Conservation (phyloP, 2,113 vertebrate species). For the Urocynchramus pylzowi region DNA sequence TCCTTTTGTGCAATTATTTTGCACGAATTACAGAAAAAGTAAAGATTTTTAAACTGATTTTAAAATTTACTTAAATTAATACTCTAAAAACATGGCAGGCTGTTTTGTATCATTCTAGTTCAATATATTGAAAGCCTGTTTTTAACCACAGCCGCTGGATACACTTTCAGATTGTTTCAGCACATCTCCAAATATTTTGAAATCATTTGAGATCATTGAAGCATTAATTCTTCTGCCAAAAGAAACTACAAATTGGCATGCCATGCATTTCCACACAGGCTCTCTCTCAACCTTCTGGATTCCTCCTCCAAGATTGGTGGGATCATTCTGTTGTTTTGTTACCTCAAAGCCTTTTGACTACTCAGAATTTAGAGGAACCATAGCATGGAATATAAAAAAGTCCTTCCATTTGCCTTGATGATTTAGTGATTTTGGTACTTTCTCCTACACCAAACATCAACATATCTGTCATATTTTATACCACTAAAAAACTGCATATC, state of each 20-base stretch:
- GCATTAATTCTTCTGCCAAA: not conserved
- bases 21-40: not conserved
- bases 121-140: not conserved
- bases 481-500: not conserved
- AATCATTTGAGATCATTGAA: not conserved
- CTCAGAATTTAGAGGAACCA: not conserved
- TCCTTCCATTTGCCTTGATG: not conserved
- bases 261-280: not conserved
- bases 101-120: not conserved
- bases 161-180: not conserved
- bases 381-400: not conserved
- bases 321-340: not conserved
- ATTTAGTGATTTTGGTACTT: not conserved
- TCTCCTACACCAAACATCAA: not conserved
- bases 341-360: not conserved
- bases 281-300: not conserved
- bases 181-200: not conserved
- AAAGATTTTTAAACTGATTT: not conserved
- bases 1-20: not conserved
- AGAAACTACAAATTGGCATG: not conserved
- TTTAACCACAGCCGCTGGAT: not conserved
- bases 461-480: not conserved
- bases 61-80: not conserved
- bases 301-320: not conserved
- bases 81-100: not conserved